These are phyloP conservation scores for Norana najaformis DNA, from an alignment of 2,888 invertebrate genomes.

Conservation along the genomic window DNA sequence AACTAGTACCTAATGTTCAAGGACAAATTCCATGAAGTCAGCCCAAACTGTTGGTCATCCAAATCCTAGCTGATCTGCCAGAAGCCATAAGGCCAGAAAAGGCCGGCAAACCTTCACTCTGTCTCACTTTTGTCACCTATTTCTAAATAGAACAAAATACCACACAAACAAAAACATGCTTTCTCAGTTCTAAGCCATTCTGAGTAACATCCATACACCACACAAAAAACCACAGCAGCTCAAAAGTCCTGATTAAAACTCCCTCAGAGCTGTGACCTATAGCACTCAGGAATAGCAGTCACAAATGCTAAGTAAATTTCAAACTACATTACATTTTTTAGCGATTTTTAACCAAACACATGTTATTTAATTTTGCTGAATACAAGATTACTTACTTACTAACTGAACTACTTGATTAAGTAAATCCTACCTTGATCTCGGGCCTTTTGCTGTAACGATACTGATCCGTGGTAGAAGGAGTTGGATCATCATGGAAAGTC, in stretches of 20 bases:
- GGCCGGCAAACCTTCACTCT: neutral
- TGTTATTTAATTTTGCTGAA: neutral
- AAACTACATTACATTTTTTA: neutral
- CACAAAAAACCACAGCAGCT: neutral
- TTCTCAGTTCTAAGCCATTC: neutral
- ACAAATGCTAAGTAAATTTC: neutral
- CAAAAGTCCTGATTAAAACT: neutral
- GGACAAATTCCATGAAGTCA: neutral
- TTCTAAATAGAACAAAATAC: neutral
- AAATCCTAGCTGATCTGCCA: neutral
- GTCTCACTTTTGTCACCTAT: neutral
- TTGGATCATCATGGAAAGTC: slow-evolving; percentile 68
- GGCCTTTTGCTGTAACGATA: slow-evolving; percentile 66
- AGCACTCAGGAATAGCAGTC: neutral
- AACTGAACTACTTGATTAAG: neutral
- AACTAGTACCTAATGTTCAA: neutral
- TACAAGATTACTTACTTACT: neutral
- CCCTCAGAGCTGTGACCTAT: neutral
- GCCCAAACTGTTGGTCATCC: neutral
- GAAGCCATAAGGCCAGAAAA: neutral
- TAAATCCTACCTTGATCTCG: slow-evolving; percentile 68
- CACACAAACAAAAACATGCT: neutral
- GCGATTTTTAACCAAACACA: neutral
- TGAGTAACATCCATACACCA: neutral
- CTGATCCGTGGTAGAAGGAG: slow-evolving; percentile 34